Evolutionary conservation across 2,797 vertebrate genomes (phyloP), one percentile per base, ranked within the genome.

Genomic region (Platalea minor): DNA sequence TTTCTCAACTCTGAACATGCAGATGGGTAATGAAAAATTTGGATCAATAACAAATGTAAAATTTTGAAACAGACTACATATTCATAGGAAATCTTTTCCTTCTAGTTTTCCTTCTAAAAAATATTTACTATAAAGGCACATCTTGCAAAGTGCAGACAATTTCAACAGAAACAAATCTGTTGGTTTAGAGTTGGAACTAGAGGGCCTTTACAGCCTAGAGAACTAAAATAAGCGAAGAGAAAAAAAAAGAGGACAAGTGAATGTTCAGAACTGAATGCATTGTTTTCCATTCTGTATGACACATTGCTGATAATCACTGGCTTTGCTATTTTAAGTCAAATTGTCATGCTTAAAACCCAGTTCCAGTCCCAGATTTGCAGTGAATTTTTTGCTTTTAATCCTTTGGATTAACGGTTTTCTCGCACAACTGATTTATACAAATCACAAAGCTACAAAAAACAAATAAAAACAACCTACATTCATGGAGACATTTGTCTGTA

Each of bases 11-110:
- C 60, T 60, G 18, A 83, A 79, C 0, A 1, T 73, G 31, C 37
- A 92, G 75, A 82, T 85, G 60, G 75, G 64, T 79, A 91, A 91
- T 43, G 64, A 96, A 92, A 83, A 72, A 20, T 68, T 45, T 79
- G 60, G 37, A 92, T 89, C 53, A 53, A 85, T 94, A 91, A 9
- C n/a, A 91, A 92, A 89, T 74, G 15, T 54, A 12, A 9, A 61
- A 43, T 91, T 93, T 89, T 72, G 13, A 61, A 84, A 88, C n/a
- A 78, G 35, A 73, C 3, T 9, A 67, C 5, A 2, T 85, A 80
- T 51, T 89, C 25, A 41, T 82, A 57, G 60, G 10, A 91, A 76
- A 9, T 21, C 15, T 63, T 63, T 60, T 35, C 39, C 37, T 39
- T 39, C 37, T 39, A 78, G 46, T 65, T 83, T 72, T 67, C 13